A percentile compares a stretch with the other conserved stretches of the same genome.
These are phyloP conservation scores for Rallus limicola DNA, from an alignment of 2,113 vertebrate genomes.

Conservation along the genomic window DNA sequence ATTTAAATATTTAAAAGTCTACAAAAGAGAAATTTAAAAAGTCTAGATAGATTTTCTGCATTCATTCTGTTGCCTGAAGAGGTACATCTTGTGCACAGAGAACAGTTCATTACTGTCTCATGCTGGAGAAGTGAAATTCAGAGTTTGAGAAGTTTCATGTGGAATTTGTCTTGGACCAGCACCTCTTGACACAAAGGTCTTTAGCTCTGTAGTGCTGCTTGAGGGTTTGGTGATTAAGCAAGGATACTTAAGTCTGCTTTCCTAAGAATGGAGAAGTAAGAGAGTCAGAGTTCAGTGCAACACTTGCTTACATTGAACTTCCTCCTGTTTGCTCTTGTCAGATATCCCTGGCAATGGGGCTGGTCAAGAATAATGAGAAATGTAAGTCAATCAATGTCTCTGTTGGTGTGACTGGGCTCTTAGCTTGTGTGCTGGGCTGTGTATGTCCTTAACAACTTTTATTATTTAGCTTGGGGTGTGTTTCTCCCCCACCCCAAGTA, in stretches of 20 bases:
- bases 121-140: not conserved
- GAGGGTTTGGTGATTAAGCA: not conserved
- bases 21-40: not conserved
- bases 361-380: not conserved
- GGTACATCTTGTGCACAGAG: not conserved
- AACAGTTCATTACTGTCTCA: not conserved
- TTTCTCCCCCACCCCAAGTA: not conserved
- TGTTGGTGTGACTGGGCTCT: not conserved
- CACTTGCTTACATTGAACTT: not conserved
- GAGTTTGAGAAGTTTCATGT: not conserved
- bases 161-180: not conserved
- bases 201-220: not conserved
- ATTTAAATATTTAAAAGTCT: not conserved
- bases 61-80: not conserved
- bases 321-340: not conserved
- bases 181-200: not conserved
- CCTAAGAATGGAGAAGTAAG: not conserved
- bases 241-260: not conserved
- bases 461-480: not conserved
- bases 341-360: rapidly evolving
- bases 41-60: not conserved
- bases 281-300: not conserved
- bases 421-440: not conserved
- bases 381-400: not conserved
- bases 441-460: not conserved